Evolutionary conservation across 2,797 vertebrate species (phyloP).

Genomic region (Amazona finschi): DNA sequence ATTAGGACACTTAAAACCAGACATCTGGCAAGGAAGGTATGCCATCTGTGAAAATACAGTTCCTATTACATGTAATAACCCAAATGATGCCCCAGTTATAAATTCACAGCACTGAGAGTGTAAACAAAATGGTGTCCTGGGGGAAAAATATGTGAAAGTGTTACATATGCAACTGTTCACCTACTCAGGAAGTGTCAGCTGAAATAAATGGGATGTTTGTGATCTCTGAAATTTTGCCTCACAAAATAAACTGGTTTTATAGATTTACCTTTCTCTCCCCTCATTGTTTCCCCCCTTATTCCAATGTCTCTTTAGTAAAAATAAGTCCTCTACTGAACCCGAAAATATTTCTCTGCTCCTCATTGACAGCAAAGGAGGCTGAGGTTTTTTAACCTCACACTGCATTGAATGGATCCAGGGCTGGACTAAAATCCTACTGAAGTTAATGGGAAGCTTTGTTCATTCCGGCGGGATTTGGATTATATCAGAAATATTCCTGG

Average conservation of each 20-base stretch:
- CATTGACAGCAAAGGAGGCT: neutral
- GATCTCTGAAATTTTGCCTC: neutral
- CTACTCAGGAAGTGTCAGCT: slow-evolving; percentile 1
- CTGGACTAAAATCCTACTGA: neutral
- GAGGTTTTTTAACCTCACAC: neutral
- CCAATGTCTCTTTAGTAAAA: neutral
- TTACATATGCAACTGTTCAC: slow-evolving; percentile 6
- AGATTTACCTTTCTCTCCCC: neutral
- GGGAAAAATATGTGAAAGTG: neutral
- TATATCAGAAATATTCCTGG: neutral
- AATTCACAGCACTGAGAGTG: slow-evolving; percentile 22
- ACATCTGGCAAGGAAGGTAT: slow-evolving; percentile 42
- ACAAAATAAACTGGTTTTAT: neutral
- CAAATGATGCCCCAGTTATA: slow-evolving; percentile 33
- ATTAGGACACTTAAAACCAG: slow-evolving; percentile 2
- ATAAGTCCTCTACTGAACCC: neutral
- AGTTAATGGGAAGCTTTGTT: neutral
- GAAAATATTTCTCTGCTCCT: neutral
- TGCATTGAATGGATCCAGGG: neutral
- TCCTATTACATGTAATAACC: slow-evolving; percentile 28
- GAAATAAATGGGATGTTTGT: slow-evolving; percentile 7
- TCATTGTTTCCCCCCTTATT: neutral
- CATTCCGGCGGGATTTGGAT: neutral
- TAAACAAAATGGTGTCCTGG: slow-evolving; percentile 26
- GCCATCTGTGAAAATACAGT: slow-evolving; percentile 47